phyloP scores from a whole-genome alignment of 30 jellyfish, hydroid and myxozoan genomes.

The Cassiopea andromeda region DNA sequence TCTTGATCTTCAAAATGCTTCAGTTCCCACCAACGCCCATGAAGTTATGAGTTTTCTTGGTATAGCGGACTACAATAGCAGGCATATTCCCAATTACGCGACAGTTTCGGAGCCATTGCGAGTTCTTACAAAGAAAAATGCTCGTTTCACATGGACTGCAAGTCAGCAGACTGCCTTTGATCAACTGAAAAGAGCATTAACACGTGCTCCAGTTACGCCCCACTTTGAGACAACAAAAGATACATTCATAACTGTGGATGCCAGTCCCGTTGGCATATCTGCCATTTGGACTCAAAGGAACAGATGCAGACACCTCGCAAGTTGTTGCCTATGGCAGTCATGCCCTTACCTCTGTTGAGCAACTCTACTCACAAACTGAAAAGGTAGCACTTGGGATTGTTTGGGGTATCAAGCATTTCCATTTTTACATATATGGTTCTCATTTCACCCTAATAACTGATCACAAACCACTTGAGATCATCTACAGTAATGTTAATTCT shows the following conservation, averaged over 20 bases:
- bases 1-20: no score
- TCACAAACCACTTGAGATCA: conserved; percentile 12
- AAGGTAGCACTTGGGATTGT: conserved; percentile 49
- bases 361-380: conserved; percentile 55
- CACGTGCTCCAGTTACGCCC: conserved; percentile 17
- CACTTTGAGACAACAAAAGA: conserved; percentile 41
- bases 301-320: background rate
- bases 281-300: conserved; percentile 13
- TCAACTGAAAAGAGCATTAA: conserved; percentile 1
- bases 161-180: conserved; percentile 25
- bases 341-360: conserved; percentile 11
- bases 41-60: no score
- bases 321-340: conserved; percentile 41
- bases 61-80: no score
- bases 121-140: conserved; percentile 29
- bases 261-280: conserved; percentile 64
- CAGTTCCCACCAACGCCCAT: no score
- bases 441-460: conserved; percentile 14
- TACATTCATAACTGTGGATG: conserved; percentile 41
- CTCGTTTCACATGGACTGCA: conserved; percentile 7
- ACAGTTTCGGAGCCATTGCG: conserved; percentile 57
- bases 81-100: conserved; percentile 37
- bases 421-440: conserved; percentile 13
- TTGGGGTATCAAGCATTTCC: conserved; percentile 42
- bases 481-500: background rate